Percentiles rank a stretch among this genome's conserved stretches.
phyloP scores from a whole-genome alignment of 1,140 invertebrate genomes.

The Araneus ventricosus region DNA sequence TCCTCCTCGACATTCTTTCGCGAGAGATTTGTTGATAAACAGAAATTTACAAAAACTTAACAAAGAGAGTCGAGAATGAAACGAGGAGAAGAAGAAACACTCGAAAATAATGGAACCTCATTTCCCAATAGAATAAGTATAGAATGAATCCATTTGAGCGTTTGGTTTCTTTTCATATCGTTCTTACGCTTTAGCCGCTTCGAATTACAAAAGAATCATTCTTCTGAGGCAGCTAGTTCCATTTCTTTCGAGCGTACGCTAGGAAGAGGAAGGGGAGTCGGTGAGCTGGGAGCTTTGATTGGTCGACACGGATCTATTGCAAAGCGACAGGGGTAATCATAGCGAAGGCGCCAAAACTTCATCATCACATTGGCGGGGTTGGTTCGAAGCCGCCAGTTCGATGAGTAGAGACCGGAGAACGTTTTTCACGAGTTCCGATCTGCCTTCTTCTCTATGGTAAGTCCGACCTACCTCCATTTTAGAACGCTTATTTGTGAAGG shows the following conservation, averaged over 20 bases:
- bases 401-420: constrained; percentile 1
- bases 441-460: constrained; percentile 7
- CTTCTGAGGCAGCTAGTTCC: background rate
- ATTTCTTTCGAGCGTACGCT: background rate
- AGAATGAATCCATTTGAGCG: constrained; percentile 46
- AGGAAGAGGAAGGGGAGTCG: constrained; percentile 7
- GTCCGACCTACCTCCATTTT: background rate
- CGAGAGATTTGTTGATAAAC: constrained; percentile 46
- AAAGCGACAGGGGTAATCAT: constrained; percentile 29
- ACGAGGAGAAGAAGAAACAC: background rate
- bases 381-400: background rate
- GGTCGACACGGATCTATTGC: constrained; percentile 28
- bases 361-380: constrained; percentile 14
- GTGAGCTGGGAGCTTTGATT: background rate
- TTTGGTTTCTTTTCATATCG: background rate
- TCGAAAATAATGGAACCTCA: background rate
- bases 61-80: background rate
- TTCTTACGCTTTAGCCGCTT: background rate
- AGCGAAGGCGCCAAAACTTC: constrained; percentile 36
- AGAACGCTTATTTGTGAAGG: background rate
- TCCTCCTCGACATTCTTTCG: constrained; percentile 15
- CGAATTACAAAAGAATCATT: constrained; percentile 29
- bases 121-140: constrained; percentile 24
- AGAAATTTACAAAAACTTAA: background rate
- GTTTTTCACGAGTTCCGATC: background rate